Percentiles rank a stretch among this genome's conserved stretches.
phyloP scores from a whole-genome alignment of 2,888 invertebrate genomes.

The Fragum sueziense region DNA sequence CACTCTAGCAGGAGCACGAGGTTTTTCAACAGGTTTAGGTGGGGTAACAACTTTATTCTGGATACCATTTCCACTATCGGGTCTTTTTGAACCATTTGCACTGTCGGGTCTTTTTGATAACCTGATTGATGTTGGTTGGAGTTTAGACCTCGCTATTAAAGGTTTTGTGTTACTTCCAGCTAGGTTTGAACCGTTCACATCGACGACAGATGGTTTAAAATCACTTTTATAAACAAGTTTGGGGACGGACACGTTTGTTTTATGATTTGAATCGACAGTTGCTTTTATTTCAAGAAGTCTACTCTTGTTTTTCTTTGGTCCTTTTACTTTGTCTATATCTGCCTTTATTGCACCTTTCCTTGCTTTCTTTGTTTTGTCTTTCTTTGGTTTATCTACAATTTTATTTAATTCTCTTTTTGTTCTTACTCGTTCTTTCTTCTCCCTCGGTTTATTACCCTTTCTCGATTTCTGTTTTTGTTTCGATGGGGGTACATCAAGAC shows the following conservation, averaged over 20 bases:
- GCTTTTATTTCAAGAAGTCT: constrained; percentile 57
- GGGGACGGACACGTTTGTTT: constrained; percentile 23
- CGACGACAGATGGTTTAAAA: constrained; percentile 46
- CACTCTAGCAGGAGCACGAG: constrained; percentile 11
- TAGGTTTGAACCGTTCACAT: constrained; percentile 37
- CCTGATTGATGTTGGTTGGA: constrained; percentile 54
- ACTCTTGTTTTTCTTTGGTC: constrained; percentile 14
- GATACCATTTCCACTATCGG: background rate
- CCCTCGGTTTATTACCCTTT: constrained; percentile 18
- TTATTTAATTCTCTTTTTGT: background rate
- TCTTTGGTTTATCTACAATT: constrained; percentile 15
- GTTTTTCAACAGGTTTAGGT: background rate
- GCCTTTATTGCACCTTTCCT: constrained; percentile 32
- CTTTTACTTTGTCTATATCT: constrained; percentile 31
- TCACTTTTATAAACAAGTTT: constrained; percentile 46
- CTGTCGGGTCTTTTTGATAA: constrained; percentile 34
- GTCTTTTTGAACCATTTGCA: background rate
- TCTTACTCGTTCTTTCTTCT: constrained; percentile 23
- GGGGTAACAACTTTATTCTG: background rate
- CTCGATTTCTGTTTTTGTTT: constrained; percentile 14
- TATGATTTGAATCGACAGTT: constrained; percentile 37
- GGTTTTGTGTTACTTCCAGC: constrained; percentile 16
- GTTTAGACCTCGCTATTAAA: constrained; percentile 8
- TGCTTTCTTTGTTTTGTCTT: constrained; percentile 27
- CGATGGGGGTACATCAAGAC: background rate